Base-by-base conservation (phyloP, 2,113 vertebrate genomes). In the Embiotoca jacksoni region DNA sequence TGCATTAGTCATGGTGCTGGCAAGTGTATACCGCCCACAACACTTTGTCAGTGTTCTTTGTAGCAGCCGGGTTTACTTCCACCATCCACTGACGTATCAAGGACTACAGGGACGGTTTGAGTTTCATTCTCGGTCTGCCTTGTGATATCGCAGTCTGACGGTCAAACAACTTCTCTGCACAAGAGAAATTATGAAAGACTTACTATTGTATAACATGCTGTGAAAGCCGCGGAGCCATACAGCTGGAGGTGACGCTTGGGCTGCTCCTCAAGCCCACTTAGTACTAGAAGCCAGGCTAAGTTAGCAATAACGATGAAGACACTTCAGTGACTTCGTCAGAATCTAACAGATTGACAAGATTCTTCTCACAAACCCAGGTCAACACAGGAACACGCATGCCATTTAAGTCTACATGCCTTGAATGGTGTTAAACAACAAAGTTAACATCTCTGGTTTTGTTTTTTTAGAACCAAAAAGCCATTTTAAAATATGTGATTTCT, bases 11-110 rank as follows among this genome's bases (percentile, higher is more conserved):
- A 86, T 57, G 60, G 72, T 41, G 57, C 60, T 55, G 74, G 78
- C 67, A 83, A 78, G 67, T 66, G 58, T 75, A 16, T 52, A 61
- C 75, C 85, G 64, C 86, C 82, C 80, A 88, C 83, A 32, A 80
- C 39, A 64, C 72, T 78, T 57, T 64, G 64, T 54, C 57, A 37
- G 8, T 78, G 72, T 56, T 83, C 76, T 79, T 46, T 54, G 60
- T 54, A n/a, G 71, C 77, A 77, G 82, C 62, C 80, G 73, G 88
- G 64, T 81, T 78, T 65, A 72, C 65, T 72, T 85, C 65, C 71
- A 74, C 62, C 37, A 35, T 49, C 58, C 49, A 39, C 50, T 84
- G 78, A 85, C 72, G 59, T 82, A 63, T 77, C 59, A 39, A 41
- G 65, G 78, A 70, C 83, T 55, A 52, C 53, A 75, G 83, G 79